Evolutionary conservation across 2,888 invertebrate species (phyloP).

Genomic region (Phengaris alcon): DNA sequence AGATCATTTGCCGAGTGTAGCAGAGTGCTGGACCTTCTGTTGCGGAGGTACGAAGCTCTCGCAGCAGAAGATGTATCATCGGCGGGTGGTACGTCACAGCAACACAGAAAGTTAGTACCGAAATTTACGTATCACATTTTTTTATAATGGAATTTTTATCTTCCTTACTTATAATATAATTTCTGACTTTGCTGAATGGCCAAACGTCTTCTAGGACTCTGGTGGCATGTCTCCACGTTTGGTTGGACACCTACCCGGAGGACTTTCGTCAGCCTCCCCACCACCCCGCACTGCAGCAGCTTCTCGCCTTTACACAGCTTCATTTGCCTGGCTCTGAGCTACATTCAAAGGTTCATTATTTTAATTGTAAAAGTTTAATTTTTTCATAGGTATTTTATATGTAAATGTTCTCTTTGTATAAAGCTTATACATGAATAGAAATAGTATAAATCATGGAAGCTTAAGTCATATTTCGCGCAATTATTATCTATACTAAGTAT

Average conservation of each 20-base stretch:
- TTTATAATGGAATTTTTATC: too few species aligned
- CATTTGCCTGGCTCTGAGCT: conserved; percentile 91
- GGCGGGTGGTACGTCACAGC: conserved; percentile 80
- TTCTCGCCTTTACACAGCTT: conserved; percentile 91
- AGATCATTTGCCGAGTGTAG: conserved; percentile 89
- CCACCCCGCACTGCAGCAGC: conserved; percentile 87
- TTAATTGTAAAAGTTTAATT: conserved; percentile 19
- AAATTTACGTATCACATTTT: conserved; percentile 23
- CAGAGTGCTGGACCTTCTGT: conserved; percentile 89
- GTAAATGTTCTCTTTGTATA: neutral
- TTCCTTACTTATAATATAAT: neutral
- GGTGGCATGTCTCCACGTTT: conserved; percentile 94
- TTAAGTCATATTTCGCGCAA: neutral
- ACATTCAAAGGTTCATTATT: conserved; percentile 79
- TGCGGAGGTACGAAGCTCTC: conserved; percentile 87
- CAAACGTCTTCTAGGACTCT: conserved; percentile 81
- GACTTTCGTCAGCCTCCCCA: conserved; percentile 92
- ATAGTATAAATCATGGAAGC: neutral
- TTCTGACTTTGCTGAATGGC: conserved; percentile 2
- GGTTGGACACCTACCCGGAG: conserved; percentile 98
- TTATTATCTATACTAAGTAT: neutral
- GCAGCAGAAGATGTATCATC: conserved; percentile 78
- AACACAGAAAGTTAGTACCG: conserved; percentile 83
- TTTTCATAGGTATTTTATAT: neutral
- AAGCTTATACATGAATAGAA: neutral